Percentiles rank a stretch among this genome's conserved stretches.
Conservation (phyloP, 2,888 invertebrate species). For the Diplolepis rosae region DNA sequence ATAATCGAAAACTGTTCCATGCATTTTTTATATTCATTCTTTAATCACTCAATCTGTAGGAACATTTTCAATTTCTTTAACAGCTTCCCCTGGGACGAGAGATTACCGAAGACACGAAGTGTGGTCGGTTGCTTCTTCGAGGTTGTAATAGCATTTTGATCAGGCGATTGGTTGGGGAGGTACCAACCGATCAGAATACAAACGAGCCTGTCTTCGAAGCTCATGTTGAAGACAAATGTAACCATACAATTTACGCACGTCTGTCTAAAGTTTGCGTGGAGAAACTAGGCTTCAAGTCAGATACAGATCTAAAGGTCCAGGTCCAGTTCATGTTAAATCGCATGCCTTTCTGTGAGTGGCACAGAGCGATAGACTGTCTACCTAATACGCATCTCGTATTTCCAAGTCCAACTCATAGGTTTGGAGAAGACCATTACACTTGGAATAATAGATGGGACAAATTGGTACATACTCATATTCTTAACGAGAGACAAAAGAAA, state of each 20-base stretch:
- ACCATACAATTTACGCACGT: slow-evolving; percentile 84
- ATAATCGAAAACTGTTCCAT: neutral
- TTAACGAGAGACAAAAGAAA: slow-evolving; percentile 87
- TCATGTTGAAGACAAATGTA: slow-evolving; percentile 86
- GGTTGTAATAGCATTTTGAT: slow-evolving; percentile 79
- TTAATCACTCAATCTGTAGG: neutral
- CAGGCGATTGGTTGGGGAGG: slow-evolving; percentile 45
- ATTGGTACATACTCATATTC: slow-evolving; percentile 35
- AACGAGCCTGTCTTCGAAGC: slow-evolving; percentile 77
- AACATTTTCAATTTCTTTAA: slow-evolving; percentile 22
- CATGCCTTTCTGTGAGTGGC: slow-evolving; percentile 89
- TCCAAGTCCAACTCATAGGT: slow-evolving; percentile 71
- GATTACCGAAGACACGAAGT: slow-evolving; percentile 87
- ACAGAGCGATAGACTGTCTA: slow-evolving; percentile 86
- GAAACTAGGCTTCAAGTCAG: slow-evolving; percentile 78
- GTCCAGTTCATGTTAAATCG: slow-evolving; percentile 89
- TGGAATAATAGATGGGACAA: slow-evolving; percentile 19
- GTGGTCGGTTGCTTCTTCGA: slow-evolving; percentile 85
- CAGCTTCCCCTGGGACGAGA: slow-evolving; percentile 81
- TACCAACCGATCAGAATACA: neutral
- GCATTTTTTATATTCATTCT: neutral
- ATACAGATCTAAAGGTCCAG: slow-evolving; percentile 80
- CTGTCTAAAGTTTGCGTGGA: slow-evolving; percentile 81
- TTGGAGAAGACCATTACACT: neutral
- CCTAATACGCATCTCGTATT: slow-evolving; percentile 83